phyloP scores from a whole-genome alignment of 2,797 vertebrate genomes.

The Geotrypetes seraphini region DNA sequence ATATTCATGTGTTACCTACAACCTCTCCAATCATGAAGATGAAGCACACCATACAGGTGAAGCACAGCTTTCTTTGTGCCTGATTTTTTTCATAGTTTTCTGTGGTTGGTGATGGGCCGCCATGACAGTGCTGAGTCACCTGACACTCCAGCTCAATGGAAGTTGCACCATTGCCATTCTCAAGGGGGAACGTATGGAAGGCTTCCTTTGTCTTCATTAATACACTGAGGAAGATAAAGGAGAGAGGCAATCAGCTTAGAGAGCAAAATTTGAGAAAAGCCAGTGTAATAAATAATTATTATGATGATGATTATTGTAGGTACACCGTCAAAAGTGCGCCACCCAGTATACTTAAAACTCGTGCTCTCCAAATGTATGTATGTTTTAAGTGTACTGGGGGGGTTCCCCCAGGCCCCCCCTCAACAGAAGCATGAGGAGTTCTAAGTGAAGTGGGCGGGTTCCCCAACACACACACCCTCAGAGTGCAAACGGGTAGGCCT shows the following conservation, averaged over 20 bases:
- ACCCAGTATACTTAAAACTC: too few relatives aligned
- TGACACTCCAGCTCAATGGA: conserved; percentile 56
- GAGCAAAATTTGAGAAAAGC: too few relatives aligned
- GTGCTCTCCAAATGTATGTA: too few relatives aligned
- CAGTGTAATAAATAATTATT: too few relatives aligned
- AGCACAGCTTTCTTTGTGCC: conserved; percentile 75
- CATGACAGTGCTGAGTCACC: conserved; percentile 55
- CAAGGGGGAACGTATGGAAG: conserved; percentile 35
- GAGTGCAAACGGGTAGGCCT: too few relatives aligned
- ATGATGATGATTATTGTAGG: too few relatives aligned
- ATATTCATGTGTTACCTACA: conserved; percentile 64
- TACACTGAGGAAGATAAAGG: conserved; percentile 47
- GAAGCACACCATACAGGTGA: conserved; percentile 78
- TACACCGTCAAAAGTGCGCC: too few relatives aligned
- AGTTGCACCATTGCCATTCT: conserved; percentile 44
- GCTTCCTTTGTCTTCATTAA: conserved; percentile 57
- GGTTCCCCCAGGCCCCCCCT: too few relatives aligned
- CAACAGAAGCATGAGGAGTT: too few relatives aligned
- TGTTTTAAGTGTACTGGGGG: too few relatives aligned
- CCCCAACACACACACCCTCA: too few relatives aligned
- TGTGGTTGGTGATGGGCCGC: conserved; percentile 7
- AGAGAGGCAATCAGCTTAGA: not conserved
- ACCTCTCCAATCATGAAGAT: conserved; percentile 92
- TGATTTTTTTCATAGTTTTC: conserved; percentile 49
- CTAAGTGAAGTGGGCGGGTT: too few relatives aligned